Evolutionary conservation across 2,888 invertebrate species (phyloP), one percentile per base, ranked within the genome.

Genomic region (Platycheirus rosarum): DNA sequence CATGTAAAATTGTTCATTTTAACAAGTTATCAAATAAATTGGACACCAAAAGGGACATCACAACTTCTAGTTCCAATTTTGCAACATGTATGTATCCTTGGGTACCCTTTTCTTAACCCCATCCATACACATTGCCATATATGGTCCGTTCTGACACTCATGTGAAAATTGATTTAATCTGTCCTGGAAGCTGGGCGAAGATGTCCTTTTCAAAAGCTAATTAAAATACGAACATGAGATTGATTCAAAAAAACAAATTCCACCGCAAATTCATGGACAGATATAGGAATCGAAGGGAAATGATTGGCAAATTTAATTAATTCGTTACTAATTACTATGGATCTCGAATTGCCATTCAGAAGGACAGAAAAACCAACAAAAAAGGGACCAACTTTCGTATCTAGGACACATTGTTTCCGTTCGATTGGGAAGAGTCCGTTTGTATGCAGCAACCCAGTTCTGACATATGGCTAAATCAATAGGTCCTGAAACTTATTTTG

Each of bases 251-350:
- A 8, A 32, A 32, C 29, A 32, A 32, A 32, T 7, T 8, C 5
- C 8, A 8, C 51, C 44, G 46, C 35, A 53, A 48, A 55, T 32
- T 32, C 29, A 32, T 32, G 23, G 23, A 32, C 29, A 32, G 6
- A 26, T 26, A n/a, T n/a, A n/a, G n/a, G n/a, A n/a, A 65, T 51
- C 42, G 9, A 35, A 18, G 32, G 57, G 57, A 26, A 11, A 23
- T n/a, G n/a, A 32, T 42, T 40, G 8, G 3, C 5, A 6, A 42
- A 32, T 32, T 14, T 42, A 66, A 66, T 65, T 42, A 57, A 23
- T 66, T 66, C 49, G 49, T 51, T 44, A 20, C 32, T 57, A 74
- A 66, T 74, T 49, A 20, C 8, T 16, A 42, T 44, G 26, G 14
- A 55, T n/a, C 9, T 18, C 11, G 48, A 51, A 60, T 60, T 66